Percentiles rank a stretch among this genome's conserved stretches.
These are phyloP conservation scores for Tachuris rubrigastra DNA, from an alignment of 2,113 vertebrate species.

Conservation along the genomic window DNA sequence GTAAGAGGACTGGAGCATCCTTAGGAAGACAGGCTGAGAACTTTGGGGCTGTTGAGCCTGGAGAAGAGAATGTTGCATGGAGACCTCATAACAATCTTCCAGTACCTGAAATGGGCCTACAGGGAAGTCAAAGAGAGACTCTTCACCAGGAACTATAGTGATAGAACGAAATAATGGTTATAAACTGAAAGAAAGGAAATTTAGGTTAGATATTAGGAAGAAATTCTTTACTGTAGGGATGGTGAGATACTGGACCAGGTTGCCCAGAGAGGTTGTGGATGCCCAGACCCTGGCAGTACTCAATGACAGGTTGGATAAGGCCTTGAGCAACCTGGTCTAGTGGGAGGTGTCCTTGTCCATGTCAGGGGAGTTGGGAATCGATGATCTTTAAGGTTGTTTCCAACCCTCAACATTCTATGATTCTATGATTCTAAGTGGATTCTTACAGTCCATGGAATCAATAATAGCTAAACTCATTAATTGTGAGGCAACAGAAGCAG, in stretches of 20 bases:
- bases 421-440: not conserved
- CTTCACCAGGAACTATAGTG: not conserved
- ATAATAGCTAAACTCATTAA: not conserved
- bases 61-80: not conserved
- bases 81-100: not conserved
- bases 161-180: not conserved
- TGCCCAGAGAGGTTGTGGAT: not conserved
- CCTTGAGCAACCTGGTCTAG: not conserved
- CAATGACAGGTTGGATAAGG: not conserved
- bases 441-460: not conserved
- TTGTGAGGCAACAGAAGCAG: not conserved
- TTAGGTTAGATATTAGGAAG: not conserved
- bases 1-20: not conserved
- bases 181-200: not conserved
- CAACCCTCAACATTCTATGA: not conserved
- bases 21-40: not conserved
- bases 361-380: not conserved
- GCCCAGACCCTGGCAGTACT: not conserved
- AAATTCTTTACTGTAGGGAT: not conserved
- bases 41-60: not conserved
- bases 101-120: not conserved
- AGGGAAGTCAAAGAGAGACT: not conserved
- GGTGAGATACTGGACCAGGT: not conserved
- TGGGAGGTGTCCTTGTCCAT: not conserved
- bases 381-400: not conserved